Percentiles rank a stretch among this genome's conserved stretches.
phyloP scores from a whole-genome alignment of 1,140 invertebrate species.

The Pseudachorutes palmiensis region DNA sequence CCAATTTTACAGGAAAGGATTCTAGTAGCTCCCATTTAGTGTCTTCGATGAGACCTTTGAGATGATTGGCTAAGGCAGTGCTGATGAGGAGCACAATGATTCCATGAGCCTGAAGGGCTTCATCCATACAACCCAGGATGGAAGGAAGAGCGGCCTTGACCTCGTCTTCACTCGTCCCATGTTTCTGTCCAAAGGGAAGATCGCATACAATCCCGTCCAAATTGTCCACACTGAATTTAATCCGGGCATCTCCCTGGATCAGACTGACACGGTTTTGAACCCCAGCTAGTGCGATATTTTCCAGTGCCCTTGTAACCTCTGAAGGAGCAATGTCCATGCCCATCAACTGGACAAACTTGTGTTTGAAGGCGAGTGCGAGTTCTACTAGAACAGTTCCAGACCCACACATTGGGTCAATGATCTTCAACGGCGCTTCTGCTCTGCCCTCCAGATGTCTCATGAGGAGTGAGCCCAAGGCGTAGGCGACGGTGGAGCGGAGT shows the following conservation, averaged over 20 bases:
- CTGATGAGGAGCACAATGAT: constrained; percentile 11
- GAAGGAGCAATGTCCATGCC: background rate
- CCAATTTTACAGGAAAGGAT: constrained; percentile 10
- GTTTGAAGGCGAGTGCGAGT: background rate
- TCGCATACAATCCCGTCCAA: constrained; percentile 15
- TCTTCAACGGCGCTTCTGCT: background rate
- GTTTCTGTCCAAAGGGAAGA: constrained; percentile 16
- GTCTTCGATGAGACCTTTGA: background rate
- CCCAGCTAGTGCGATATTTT: background rate
- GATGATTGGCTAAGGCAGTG: background rate
- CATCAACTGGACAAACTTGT: background rate
- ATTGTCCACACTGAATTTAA: too few relatives aligned
- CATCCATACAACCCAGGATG: constrained; percentile 3
- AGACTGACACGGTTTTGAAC: background rate
- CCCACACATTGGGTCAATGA: constrained; percentile 16
- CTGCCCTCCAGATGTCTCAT: background rate
- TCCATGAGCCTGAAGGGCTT: background rate
- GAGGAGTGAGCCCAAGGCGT: background rate
- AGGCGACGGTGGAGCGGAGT: constrained; percentile 9
- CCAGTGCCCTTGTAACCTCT: background rate
- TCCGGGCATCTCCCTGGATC: background rate
- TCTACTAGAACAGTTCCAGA: constrained; percentile 12
- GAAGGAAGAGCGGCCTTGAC: background rate
- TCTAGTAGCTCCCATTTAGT: background rate
- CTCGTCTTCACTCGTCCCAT: background rate